Evolutionary conservation across 2,888 invertebrate species (phyloP).

Genomic region (Dorcus parallelipipedus): DNA sequence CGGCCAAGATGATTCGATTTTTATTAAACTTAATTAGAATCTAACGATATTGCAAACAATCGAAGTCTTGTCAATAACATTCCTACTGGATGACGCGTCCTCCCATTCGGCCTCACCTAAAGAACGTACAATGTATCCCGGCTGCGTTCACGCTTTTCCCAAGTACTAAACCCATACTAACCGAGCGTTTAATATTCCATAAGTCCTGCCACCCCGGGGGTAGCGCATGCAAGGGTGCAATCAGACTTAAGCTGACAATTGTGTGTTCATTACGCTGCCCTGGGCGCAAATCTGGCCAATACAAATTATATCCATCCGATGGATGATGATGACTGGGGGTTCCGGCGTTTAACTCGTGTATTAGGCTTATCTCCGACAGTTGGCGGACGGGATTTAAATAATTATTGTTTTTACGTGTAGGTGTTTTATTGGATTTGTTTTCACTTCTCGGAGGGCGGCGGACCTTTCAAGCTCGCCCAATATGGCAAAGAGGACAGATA

Average conservation of each 20-base stretch:
- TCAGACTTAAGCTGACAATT: slow-evolving; percentile 50
- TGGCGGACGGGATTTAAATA: slow-evolving; percentile 43
- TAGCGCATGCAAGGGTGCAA: slow-evolving; percentile 41
- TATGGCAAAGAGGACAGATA: no score
- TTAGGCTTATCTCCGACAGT: slow-evolving; percentile 40
- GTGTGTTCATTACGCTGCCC: slow-evolving; percentile 32
- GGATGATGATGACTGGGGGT: background rate
- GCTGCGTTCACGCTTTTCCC: slow-evolving; percentile 30
- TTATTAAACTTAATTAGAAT: no score
- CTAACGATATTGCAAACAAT: no score
- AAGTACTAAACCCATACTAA: slow-evolving; percentile 39
- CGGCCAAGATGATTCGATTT: no score
- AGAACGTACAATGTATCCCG: slow-evolving; percentile 12
- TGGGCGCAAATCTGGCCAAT: slow-evolving; percentile 52
- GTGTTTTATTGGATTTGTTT: slow-evolving; percentile 20
- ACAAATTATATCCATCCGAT: slow-evolving; percentile 48
- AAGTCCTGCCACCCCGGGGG: slow-evolving; percentile 38
- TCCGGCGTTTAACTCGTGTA: background rate
- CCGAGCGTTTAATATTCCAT: slow-evolving; percentile 47
- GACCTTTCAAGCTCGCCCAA: background rate
- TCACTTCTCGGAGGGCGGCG: slow-evolving; percentile 1
- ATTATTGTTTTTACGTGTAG: slow-evolving; percentile 32
- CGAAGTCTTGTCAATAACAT: no score
- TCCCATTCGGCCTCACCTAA: background rate
- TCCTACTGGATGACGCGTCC: no score